Evolutionary conservation across 2,113 vertebrate genomes (phyloP).

Genomic region (Oncorhynchus tshawytscha): DNA sequence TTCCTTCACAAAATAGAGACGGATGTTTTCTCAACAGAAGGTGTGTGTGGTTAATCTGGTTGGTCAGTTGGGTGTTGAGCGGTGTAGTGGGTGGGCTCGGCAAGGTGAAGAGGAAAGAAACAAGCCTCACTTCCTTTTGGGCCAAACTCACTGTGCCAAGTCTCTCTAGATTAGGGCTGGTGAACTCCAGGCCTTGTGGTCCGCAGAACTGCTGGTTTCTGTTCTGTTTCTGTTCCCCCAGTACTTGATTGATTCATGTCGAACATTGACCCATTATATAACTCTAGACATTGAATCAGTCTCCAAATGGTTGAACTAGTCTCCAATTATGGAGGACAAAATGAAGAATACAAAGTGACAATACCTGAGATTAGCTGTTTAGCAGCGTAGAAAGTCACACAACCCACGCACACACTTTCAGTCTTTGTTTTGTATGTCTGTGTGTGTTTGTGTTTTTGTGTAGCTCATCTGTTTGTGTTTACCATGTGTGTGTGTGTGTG

Average conservation of each 20-base stretch:
- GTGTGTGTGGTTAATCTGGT: neutral
- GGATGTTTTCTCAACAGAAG: conserved; percentile 64
- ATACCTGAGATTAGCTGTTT: too few species aligned
- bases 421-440: neutral
- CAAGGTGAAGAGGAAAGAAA: neutral
- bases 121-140: neutral
- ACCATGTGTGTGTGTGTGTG: conserved; percentile 18
- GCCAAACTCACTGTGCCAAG: neutral
- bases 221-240: too few species aligned
- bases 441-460: neutral
- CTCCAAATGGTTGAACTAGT: too few species aligned
- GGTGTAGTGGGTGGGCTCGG: conserved; percentile 30
- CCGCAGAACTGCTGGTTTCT: too few species aligned
- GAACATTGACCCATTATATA: too few species aligned
- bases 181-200: too few species aligned
- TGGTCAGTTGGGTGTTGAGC: conserved; percentile 18
- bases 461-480: conserved; percentile 8
- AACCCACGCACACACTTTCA: too few species aligned
- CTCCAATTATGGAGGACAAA: too few species aligned
- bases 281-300: too few species aligned
- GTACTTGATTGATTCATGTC: too few species aligned
- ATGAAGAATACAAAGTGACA: too few species aligned
- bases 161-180: neutral
- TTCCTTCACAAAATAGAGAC: conserved; percentile 77
- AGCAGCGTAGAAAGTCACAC: too few species aligned